Base-by-base conservation (phyloP, 1,140 invertebrate species). In the Hypsibius dujardini region DNA sequence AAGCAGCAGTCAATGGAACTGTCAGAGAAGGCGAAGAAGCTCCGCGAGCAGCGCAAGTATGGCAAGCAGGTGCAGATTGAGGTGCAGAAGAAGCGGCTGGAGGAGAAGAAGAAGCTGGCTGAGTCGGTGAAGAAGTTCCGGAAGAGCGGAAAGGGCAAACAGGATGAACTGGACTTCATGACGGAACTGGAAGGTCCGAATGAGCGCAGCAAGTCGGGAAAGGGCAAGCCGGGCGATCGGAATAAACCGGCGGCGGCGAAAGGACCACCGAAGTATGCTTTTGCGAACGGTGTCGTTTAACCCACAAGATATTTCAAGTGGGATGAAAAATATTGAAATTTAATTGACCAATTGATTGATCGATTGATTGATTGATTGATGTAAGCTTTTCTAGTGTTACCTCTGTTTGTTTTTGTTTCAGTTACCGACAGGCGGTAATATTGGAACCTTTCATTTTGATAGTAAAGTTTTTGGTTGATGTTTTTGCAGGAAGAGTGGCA, bases 1-100 rank as follows among this genome's bases (percentile, higher is more conserved):
- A 91, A 93, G 77, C 88, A 97, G 77, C 83, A 85, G 7, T 84
- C 86, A 7, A 85, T 89, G 70, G 89, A 94, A 74, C 84, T 87
- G 75, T 87, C 87, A 1, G 92, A 97, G 79, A 90, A 91, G 77
- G 87, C 92, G 0, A 85, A 89, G 74, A 90, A 95, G 77, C 80
- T 96, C 0, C 83, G 95, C 72, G 86, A 90, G 70, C 87, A 95
- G 74, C 88, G 88, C 75, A 98, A 98, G 80, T 88, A 93, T 79
- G 87, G 90, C 2, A 95, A 96, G 81, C 85, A 89, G 77, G 85
- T 84, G 14, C 87, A 93, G 81, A 84, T 87, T 71, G 88, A 96
- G 79, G 86, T 88, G 3, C 86, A 80, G 46, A 75, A 76, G 59
- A 87, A 90, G 76, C 91, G 94, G 77, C 83, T 93, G 69, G 89